Conservation (phyloP, 2,888 invertebrate species). For the Aplocera efformata region DNA sequence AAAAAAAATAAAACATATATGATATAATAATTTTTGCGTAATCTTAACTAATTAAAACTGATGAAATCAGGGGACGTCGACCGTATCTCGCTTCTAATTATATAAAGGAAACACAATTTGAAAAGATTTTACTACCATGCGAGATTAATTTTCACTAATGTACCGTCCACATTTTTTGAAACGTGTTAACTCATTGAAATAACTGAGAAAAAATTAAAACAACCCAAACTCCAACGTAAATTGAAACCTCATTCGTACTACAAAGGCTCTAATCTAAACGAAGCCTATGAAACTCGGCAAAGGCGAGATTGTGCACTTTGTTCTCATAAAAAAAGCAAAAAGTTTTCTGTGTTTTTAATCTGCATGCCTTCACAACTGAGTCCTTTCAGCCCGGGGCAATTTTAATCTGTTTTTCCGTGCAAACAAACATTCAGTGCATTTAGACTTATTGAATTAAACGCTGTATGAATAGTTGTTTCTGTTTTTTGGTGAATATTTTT, state of each 20-base stretch:
- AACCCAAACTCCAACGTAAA: conserved; percentile 1
- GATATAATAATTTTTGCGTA: too few relatives aligned
- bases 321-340: conserved; percentile 38
- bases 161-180: too few relatives aligned
- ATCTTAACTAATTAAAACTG: too few relatives aligned
- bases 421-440: conserved; percentile 4
- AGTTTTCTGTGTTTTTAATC: conserved; percentile 68
- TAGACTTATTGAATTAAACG: conserved; percentile 5
- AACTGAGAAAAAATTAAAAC: too few relatives aligned
- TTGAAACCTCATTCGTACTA: conserved; percentile 6
- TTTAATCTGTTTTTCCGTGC: conserved; percentile 64
- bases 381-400: conserved; percentile 61
- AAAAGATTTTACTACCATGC: too few relatives aligned
- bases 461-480: not conserved
- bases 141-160: too few relatives aligned
- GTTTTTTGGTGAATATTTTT: too few relatives aligned
- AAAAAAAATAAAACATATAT: too few relatives aligned
- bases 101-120: too few relatives aligned
- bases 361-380: conserved; percentile 62
- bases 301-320: conserved; percentile 46
- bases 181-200: too few relatives aligned
- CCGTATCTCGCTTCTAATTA: too few relatives aligned
- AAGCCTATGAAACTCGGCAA: conserved; percentile 17
- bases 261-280: conserved; percentile 13
- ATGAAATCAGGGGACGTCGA: too few relatives aligned